Evolutionary conservation across 2,113 vertebrate species (phyloP).

Genomic region (Globicephala melas): DNA sequence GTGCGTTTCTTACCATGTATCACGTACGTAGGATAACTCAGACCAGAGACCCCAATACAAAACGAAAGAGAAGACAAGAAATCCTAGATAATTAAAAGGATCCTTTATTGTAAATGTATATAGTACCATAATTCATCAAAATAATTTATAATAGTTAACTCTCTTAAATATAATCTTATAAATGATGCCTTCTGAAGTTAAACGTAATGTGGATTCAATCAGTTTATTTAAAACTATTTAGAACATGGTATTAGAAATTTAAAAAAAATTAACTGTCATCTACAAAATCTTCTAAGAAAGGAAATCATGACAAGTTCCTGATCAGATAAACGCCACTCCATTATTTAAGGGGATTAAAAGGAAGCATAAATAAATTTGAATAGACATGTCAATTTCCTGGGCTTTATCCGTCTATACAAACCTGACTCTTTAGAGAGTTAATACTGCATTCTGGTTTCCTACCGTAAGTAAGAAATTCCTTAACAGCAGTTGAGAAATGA

Average conservation of each 20-base stretch:
- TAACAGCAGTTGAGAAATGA: conserved; percentile 39
- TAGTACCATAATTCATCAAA: conserved; percentile 76
- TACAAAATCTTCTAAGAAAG: conserved; percentile 63
- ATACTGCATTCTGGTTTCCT: conserved; percentile 47
- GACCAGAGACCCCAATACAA: neutral
- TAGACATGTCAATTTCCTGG: neutral
- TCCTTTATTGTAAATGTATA: conserved; percentile 80
- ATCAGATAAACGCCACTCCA: conserved; percentile 60
- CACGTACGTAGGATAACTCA: neutral
- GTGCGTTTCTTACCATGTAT: too few species aligned
- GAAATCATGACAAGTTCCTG: conserved; percentile 63
- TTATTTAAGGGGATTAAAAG: conserved; percentile 58
- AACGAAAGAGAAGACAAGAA: neutral
- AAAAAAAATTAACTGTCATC: conserved; percentile 65
- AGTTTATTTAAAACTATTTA: conserved; percentile 51
- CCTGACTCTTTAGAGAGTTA: conserved; percentile 25
- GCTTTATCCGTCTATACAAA: neutral
- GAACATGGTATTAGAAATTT: conserved; percentile 40
- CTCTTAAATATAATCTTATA: conserved; percentile 77
- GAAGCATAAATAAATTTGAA: neutral
- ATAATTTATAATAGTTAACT: conserved; percentile 80
- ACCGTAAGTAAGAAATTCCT: conserved; percentile 11
- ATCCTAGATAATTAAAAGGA: conserved; percentile 57
- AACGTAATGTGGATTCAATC: conserved; percentile 36
- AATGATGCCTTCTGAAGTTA: conserved; percentile 59